These are phyloP conservation scores for Xylota sylvarum DNA, from an alignment of 2,888 invertebrate species.

Conservation along the genomic window DNA sequence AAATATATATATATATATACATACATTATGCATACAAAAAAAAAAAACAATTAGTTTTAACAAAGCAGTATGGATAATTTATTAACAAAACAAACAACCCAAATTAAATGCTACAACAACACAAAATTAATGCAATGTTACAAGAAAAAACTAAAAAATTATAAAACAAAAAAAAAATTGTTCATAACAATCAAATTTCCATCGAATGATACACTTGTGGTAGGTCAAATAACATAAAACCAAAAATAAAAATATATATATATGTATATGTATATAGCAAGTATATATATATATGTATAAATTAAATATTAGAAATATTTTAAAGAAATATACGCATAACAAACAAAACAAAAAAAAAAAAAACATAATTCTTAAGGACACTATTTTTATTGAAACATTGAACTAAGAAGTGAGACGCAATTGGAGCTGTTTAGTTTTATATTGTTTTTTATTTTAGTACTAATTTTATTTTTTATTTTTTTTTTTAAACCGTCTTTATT, in stretches of 20 bases:
- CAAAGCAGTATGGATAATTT: constrained; percentile 45
- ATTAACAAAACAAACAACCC: constrained; percentile 23
- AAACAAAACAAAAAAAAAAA: constrained; percentile 63
- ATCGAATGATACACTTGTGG: constrained; percentile 75
- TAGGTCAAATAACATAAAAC: constrained; percentile 65
- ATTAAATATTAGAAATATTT: constrained; percentile 59
- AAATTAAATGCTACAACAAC: constrained; percentile 51
- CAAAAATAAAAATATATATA: constrained; percentile 47
- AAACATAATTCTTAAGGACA: constrained; percentile 69
- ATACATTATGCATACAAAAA: constrained; percentile 69
- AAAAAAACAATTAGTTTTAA: constrained; percentile 66
- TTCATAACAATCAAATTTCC: constrained; percentile 75
- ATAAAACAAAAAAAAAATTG: constrained; percentile 48
- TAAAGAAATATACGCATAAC: constrained; percentile 58
- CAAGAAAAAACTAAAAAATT: constrained; percentile 58
- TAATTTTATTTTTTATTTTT: constrained; percentile 5
- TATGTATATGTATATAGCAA: constrained; percentile 27
- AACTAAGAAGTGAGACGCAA: constrained; percentile 54
- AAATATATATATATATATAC: constrained; percentile 57
- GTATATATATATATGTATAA: constrained; percentile 24
- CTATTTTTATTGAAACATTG: constrained; percentile 68
- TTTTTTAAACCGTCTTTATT: constrained; percentile 40
- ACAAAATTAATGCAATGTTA: constrained; percentile 55
- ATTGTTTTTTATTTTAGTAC: constrained; percentile 34
- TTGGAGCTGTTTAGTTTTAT: constrained; percentile 56